Percentiles rank a stretch among this genome's conserved stretches.
Evolutionary conservation across 2,797 vertebrate genomes (phyloP).

Genomic region (Gymnothorax javanicus): DNA sequence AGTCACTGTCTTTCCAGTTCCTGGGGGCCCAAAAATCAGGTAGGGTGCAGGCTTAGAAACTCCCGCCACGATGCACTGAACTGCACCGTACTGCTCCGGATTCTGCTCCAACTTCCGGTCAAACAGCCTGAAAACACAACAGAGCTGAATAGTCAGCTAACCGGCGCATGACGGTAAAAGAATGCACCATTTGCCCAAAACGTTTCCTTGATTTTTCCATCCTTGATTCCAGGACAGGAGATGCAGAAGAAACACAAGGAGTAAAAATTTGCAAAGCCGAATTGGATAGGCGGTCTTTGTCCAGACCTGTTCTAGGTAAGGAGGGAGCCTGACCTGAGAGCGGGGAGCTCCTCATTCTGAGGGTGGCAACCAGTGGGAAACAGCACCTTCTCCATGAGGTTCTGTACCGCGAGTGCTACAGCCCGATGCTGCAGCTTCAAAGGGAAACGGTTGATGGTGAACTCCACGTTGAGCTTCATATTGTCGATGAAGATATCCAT

Average conservation of each 20-base stretch:
- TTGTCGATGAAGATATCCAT: constrained; percentile 71
- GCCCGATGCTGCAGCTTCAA: constrained; percentile 85
- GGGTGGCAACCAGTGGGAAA: constrained; percentile 72
- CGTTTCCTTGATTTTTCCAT: no score
- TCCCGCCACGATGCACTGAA: constrained; percentile 73
- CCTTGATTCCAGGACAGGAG: no score
- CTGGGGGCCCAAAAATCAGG: constrained; percentile 84
- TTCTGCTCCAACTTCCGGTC: constrained; percentile 75
- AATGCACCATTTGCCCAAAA: no score
- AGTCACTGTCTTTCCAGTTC: constrained; percentile 85
- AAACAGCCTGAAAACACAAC: constrained; percentile 61
- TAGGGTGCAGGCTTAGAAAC: constrained; percentile 80
- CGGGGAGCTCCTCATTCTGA: constrained; percentile 38
- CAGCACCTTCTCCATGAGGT: constrained; percentile 69
- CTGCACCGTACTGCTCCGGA: constrained; percentile 74
- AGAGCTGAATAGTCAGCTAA: neutral
- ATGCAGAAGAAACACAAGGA: no score
- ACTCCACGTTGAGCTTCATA: constrained; percentile 86
- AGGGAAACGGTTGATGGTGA: constrained; percentile 84
- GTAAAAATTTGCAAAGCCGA: no score
- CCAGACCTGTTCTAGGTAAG: neutral
- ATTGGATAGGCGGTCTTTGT: no score
- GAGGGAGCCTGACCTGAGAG: constrained; percentile 60
- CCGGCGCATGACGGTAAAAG: neutral
- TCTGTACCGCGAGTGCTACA: constrained; percentile 62